Base-by-base conservation (phyloP, 1,140 invertebrate genomes). In the Drosophila setifemur region DNA sequence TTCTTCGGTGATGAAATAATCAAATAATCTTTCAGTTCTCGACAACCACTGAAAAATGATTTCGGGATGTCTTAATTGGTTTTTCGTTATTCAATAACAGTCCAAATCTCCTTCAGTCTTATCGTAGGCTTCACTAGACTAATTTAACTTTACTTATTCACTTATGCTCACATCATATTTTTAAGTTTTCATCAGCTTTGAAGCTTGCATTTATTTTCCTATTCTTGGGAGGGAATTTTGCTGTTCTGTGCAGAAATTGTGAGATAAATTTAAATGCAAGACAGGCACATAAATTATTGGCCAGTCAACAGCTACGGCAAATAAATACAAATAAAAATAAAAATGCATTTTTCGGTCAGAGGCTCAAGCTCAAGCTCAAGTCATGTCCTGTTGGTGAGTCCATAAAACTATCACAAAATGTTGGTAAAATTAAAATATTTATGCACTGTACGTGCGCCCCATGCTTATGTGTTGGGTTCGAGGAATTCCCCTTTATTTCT, bases 401-500 rank as follows among this genome's bases (percentile, higher is more conserved):
- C 69, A 85, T 85, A 78, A 72, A 83, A 83, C 79, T 79, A 85
- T 85, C 74, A 86, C 77, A 79, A 85, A 79, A 64, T 82, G 70
- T 57, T 52, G 58, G 39, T 35, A 40, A 60, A 85, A 79, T 79
- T 85, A 68, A 85, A 86, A 86, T 85, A 86, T 85, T 85, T 79
- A 83, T 78, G 79, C 52, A 42, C 55, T 35, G 64, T 74, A 83
- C 79, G 79, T 83, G 79, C 55, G 63, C n/a, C 64, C 48, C 49
- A 78, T 77, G 69, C 31, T 73, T 50, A 70, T 66, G 69, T 14
- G 18, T n/a, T 33, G 31, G 14, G 6, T 33, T 5, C 33, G 12
- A 19, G 43, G 6, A 37, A 26, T 33, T 68, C 21, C 12, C 21
- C 14, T 31, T 40, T 47, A 4, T 7, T 26, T 19, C n/a, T 23